phyloP scores from a whole-genome alignment of 2,113 vertebrate species.

The Sceloporus tristichus region DNA sequence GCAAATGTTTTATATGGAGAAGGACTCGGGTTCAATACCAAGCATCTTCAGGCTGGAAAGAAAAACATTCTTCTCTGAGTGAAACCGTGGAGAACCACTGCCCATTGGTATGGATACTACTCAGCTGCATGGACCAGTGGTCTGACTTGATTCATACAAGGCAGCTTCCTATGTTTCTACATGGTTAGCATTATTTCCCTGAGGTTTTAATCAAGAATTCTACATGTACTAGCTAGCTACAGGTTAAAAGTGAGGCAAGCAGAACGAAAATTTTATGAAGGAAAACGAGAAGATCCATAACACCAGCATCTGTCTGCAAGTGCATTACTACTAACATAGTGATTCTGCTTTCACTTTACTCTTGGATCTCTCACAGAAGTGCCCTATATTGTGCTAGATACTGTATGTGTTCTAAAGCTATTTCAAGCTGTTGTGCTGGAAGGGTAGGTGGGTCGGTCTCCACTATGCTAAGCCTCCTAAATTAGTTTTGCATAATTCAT shows the following conservation, averaged over 20 bases:
- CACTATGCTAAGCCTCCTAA: no score
- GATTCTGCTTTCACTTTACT: background rate
- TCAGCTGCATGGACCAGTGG: background rate
- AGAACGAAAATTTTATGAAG: background rate
- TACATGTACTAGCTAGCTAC: background rate
- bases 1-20: background rate
- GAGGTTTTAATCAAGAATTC: background rate
- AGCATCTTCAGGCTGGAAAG: background rate
- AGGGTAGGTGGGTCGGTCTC: background rate
- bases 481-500: background rate
- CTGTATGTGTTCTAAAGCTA: background rate
- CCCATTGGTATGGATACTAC: background rate
- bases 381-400: background rate
- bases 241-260: background rate
- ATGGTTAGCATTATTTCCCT: background rate
- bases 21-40: background rate
- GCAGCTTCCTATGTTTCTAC: background rate
- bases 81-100: background rate
- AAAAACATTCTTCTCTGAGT: background rate
- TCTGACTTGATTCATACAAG: background rate
- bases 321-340: background rate
- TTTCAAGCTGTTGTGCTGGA: background rate
- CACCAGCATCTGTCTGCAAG: background rate
- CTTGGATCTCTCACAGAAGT: background rate
- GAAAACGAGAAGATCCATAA: background rate